phyloP scores from a whole-genome alignment of 2,888 invertebrate genomes.

The Synanthedon vespiformis region DNA sequence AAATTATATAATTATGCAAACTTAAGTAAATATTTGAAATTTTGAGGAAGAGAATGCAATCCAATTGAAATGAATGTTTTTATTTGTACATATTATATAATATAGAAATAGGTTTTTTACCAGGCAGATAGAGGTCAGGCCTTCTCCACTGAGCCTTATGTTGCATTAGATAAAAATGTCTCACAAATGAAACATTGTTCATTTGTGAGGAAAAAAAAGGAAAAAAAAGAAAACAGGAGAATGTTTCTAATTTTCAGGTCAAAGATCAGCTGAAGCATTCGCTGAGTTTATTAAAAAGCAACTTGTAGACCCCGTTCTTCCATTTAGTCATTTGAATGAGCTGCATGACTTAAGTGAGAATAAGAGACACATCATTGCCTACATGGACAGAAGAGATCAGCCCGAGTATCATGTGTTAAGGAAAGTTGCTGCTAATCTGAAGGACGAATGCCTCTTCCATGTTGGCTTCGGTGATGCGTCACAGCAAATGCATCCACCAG shows the following conservation, averaged over 20 bases:
- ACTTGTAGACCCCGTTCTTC: constrained; percentile 85
- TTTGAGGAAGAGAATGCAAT: no score
- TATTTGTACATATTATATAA: no score
- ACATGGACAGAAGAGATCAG: constrained; percentile 85
- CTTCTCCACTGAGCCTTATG: no score
- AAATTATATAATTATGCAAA: no score
- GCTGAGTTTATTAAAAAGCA: constrained; percentile 90
- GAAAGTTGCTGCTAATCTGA: constrained; percentile 85
- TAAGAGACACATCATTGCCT: constrained; percentile 89
- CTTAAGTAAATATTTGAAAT: no score
- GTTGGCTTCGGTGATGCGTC: constrained; percentile 89
- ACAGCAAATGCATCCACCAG: constrained; percentile 86
- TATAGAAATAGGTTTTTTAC: no score
- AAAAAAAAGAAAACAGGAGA: background rate
- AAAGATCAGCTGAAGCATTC: constrained; percentile 91
- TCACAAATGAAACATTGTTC: no score
- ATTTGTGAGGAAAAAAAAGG: no score
- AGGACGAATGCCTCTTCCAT: constrained; percentile 96
- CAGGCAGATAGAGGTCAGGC: no score
- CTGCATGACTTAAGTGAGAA: constrained; percentile 81
- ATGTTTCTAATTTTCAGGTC: constrained; percentile 43
- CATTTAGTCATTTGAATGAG: constrained; percentile 80
- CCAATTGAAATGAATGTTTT: no score
- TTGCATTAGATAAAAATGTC: no score
- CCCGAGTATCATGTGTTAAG: constrained; percentile 85